Base-by-base conservation (phyloP, 2,113 vertebrate genomes). In the Lepus timidus region DNA sequence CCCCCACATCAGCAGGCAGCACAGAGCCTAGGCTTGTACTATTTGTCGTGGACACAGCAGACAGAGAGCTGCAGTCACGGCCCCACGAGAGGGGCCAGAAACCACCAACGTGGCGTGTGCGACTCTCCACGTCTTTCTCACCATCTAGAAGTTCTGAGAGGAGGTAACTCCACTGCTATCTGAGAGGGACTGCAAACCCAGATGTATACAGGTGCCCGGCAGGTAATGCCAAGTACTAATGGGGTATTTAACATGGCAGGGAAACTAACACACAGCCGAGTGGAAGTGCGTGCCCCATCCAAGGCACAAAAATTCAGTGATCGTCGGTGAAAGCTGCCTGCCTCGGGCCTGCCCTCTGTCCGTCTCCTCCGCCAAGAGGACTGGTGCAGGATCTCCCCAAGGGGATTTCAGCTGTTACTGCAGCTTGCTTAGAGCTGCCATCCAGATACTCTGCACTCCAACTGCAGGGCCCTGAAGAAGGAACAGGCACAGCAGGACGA, bases 281-380 rank as follows among this genome's bases (percentile, higher is more conserved):
- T 9, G 0, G 17, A 73, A 64, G 52, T 39, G 17, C 4, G 5
- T 0, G 10, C 33, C 22, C 27, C 7, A 10, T 0, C 23, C 11
- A 79, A 61, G 74, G 20, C 7, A 52, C 0, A 3, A 51, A 33
- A 8, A 27, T 3, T 19, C 20, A 23, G 25, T 36, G 9, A 23
- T 19, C 19, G 55, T 16, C 12, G 7, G 13, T 58, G 55, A 14
- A 58, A 58, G 55, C 81, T 17, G 0, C 27, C 33, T n/a, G 58
- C 51, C 62, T 6, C 6, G 23, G 19, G 55, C 55, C 81, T 33
- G 2, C 8, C 11, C 36, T 78, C 79, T 29, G 39, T 12, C 20
- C 33, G 7, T 27, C 36, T 29, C 36, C 27, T 51, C 64, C 75
- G n/a, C 55, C 17, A 71, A 16, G 36, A 10, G 49, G 20, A n/a